A percentile compares a stretch with the other conserved stretches of the same genome.
These are phyloP conservation scores for Zaprionus ornatus DNA, from an alignment of 1,140 invertebrate genomes.

Conservation along the genomic window DNA sequence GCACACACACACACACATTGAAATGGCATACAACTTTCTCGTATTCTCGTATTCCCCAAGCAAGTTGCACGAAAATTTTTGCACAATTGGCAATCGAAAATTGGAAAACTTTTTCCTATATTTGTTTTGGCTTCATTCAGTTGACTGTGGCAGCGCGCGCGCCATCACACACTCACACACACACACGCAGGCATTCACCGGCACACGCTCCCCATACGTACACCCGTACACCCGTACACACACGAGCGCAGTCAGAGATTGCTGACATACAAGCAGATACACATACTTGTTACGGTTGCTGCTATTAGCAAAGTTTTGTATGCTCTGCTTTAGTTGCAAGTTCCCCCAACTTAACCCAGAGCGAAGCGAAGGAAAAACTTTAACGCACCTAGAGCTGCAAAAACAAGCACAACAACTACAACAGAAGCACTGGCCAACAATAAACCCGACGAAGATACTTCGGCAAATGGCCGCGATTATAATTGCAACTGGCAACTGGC, in stretches of 20 bases:
- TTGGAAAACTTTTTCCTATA: slow-evolving; percentile 81
- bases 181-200: slow-evolving; percentile 22
- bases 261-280: slow-evolving; percentile 38
- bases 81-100: slow-evolving; percentile 82
- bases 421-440: slow-evolving; percentile 3
- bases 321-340: slow-evolving; percentile 46
- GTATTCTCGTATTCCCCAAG: slow-evolving; percentile 69
- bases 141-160: slow-evolving; percentile 45
- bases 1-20: slow-evolving; percentile 37
- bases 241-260: slow-evolving; percentile 43
- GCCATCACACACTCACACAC: slow-evolving; percentile 40
- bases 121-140: slow-evolving; percentile 82
- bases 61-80: slow-evolving; percentile 67
- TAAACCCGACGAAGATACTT: slow-evolving; percentile 23
- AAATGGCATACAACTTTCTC: slow-evolving; percentile 68
- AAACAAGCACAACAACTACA: slow-evolving; percentile 47
- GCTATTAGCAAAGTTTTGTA: slow-evolving; percentile 74
- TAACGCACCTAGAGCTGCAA: slow-evolving; percentile 18
- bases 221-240: slow-evolving; percentile 23
- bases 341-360: slow-evolving; percentile 48
- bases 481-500: slow-evolving; percentile 60
- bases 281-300: slow-evolving; percentile 51
- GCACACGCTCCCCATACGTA: slow-evolving; percentile 12
- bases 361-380: slow-evolving; percentile 53
- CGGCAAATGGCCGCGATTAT: slow-evolving; percentile 62